Percentiles rank a stretch among this genome's conserved stretches.
phyloP scores from a whole-genome alignment of 1,140 invertebrate genomes.

The Diprion similis region DNA sequence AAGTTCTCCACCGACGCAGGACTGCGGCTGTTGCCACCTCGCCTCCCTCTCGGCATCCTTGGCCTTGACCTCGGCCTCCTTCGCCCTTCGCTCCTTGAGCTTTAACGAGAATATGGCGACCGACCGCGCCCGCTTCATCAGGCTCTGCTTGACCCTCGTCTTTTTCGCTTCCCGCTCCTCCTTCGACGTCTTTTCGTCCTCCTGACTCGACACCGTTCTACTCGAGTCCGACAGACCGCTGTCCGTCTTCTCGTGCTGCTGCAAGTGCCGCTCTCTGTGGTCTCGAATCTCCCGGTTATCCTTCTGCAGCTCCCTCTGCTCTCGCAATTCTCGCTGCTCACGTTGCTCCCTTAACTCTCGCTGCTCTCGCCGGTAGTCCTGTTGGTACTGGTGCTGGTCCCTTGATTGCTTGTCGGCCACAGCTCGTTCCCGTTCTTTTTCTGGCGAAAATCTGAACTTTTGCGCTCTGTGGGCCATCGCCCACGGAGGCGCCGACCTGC shows the following conservation, averaged over 20 bases:
- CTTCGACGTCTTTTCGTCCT: constrained; percentile 57
- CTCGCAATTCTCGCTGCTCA: constrained; percentile 34
- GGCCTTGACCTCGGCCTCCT: constrained; percentile 72
- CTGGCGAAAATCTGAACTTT: constrained; percentile 57
- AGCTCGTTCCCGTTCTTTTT: constrained; percentile 48
- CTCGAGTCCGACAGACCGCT: constrained; percentile 61
- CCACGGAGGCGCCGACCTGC: constrained; percentile 61
- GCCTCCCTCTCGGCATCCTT: constrained; percentile 55
- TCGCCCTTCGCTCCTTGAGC: constrained; percentile 75
- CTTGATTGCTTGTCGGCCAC: constrained; percentile 38
- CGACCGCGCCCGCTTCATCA: constrained; percentile 81
- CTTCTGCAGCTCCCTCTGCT: constrained; percentile 32
- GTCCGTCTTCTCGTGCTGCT: constrained; percentile 47
- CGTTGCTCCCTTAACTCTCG: constrained; percentile 46
- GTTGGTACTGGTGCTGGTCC: constrained; percentile 42
- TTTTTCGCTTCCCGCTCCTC: constrained; percentile 72
- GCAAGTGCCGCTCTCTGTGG: constrained; percentile 37
- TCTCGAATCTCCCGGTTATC: constrained; percentile 32
- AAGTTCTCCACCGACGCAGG: constrained; percentile 77
- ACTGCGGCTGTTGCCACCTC: constrained; percentile 66
- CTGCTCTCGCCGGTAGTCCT: constrained; percentile 30
- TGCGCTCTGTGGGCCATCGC: constrained; percentile 44
- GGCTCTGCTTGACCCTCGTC: constrained; percentile 72
- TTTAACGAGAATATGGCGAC: constrained; percentile 85
- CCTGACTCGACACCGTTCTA: constrained; percentile 64